Base-by-base conservation (phyloP, 2,888 invertebrate genomes). In the Folsomia manolachei region DNA sequence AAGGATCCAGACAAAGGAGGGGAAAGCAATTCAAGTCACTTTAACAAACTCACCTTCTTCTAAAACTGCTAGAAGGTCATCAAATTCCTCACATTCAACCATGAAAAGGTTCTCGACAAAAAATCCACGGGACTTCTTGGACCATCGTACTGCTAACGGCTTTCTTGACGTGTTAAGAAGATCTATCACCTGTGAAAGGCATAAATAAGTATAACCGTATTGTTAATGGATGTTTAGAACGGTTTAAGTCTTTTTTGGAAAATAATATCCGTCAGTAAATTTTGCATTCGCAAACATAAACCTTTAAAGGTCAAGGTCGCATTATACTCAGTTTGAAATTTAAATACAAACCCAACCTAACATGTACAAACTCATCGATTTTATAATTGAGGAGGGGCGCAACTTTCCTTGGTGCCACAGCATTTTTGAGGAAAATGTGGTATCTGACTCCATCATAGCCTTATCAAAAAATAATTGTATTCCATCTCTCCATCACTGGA, bases 21-120 rank as follows among this genome's bases (percentile, higher is more conserved):
- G 21, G 23, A 21, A 56, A 52, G 19, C 11, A 25, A 65, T 63
- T 9, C 25, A 25, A 64, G 19, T 66, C 7, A 71, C 1, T 9
- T 61, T 7, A 60, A 60, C 56, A 21, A 26, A 72, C 83, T 82
- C 82, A 93, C 94, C 97, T 89, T 97, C 97, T 85, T 97, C 96
- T 60, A 97, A 85, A 24, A 97, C 96, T 0, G 95, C 95, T 82
- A 95, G 88, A 71, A 97, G 86, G 84, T 97, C 96, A 80, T 96
- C 96, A 63, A 95, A 85, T 82, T 94, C 91, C 83, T 95, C 94
- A 83, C 97, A 97, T 83, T 96, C 95, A 0, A 96, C 94, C 0
- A 92, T 93, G 83, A 97, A 97, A n/a, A 94, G 87, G 84, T 97
- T 97, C 84, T 97, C 97, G 2, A 97, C 96, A 83, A 95, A 96